Base-by-base conservation (phyloP, 2,888 invertebrate species). In the Cistogaster globosa region DNA sequence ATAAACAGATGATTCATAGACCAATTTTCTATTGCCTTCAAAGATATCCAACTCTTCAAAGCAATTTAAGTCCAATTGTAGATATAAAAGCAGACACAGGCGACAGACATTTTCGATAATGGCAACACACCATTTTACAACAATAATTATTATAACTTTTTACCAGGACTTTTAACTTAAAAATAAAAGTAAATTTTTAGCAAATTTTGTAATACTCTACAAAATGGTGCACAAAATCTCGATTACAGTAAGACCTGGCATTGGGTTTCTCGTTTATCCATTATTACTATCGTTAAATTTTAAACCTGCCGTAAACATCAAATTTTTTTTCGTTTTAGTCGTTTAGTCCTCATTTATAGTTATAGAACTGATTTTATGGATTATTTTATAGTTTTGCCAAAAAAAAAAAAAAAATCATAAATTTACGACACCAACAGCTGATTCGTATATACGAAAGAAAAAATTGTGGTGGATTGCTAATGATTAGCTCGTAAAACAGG, bases 1-100 rank as follows among this genome's bases (percentile, higher is more conserved):
- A 42, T 12, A 42, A 63, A 55, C 69, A 60, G 45, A 60, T 75
- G 74, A 68, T 62, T 48, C 74, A 68, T 81, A 68, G 26, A 75
- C 68, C 68, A 75, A 62, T 53, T 68, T 81, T 75, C 32, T 36
- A 62, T 62, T 68, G 36, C 20, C 55, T 48, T 51, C 62, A 18
- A 69, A 69, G 20, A 62, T 51, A 53, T 51, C 32, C 38, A 14
- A 62, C 16, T 69, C n/a, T 55, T 32, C 22, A 71, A 78, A 62
- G 20, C n/a, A 57, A 63, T 71, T 79, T 55, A 26, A 32, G 62
- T 55, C 45, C 71, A 60, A 51, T 53, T 48, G 3, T 48, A 12
- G n/a, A 67, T n/a, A 67, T 8, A 58, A 51, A 67, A 12, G 18
- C 32, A 32, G 8, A 32, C 32, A 58, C 16, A 55, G 22, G 45